phyloP scores from a whole-genome alignment of 2,888 invertebrate genomes.

The Pseudococcus viburni region DNA sequence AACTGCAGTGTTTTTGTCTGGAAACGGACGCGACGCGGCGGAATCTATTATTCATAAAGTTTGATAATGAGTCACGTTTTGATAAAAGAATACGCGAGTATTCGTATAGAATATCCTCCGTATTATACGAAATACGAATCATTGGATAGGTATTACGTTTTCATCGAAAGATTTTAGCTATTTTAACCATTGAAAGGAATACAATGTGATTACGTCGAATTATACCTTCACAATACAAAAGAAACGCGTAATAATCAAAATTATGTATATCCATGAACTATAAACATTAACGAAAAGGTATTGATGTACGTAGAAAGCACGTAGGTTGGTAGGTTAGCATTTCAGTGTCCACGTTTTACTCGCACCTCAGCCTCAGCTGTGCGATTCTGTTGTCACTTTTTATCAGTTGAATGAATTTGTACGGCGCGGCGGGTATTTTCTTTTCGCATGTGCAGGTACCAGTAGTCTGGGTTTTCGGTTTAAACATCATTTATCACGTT shows the following conservation, averaged over 20 bases:
- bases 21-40: not conserved
- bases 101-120: conserved; percentile 20
- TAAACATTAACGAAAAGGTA: not conserved
- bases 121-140: not conserved
- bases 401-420: not conserved
- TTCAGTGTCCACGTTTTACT: not conserved
- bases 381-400: not conserved
- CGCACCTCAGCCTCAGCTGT: not conserved
- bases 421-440: not conserved
- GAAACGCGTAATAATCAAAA: conserved; percentile 1
- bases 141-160: conserved; percentile 7
- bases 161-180: not conserved
- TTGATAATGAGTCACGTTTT: conserved; percentile 28
- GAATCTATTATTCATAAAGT: conserved; percentile 38
- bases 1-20: not conserved
- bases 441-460: not conserved
- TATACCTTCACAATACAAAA: not conserved
- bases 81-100: not conserved
- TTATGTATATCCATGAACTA: not conserved
- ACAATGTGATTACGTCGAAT: conserved; percentile 14
- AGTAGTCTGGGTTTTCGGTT: not conserved
- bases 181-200: conserved; percentile 2
- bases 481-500: conserved; percentile 30
- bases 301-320: not conserved
- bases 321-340: not conserved